Evolutionary conservation across 35 echinoderm and acorn worm species (phyloP).

Genomic region (Strongylocentrotus purpuratus): DNA sequence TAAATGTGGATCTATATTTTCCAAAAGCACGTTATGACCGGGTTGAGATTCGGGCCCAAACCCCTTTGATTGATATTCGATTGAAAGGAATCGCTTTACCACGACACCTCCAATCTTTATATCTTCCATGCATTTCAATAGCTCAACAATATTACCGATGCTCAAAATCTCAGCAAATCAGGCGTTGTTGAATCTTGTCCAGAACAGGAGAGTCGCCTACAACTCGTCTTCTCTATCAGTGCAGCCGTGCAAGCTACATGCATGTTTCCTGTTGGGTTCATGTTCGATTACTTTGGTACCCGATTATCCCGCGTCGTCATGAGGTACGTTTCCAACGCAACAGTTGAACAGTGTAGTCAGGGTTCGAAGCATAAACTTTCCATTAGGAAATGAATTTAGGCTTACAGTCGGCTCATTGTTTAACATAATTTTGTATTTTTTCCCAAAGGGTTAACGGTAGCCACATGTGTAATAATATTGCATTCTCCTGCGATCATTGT

Average conservation of each 20-base stretch:
- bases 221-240: slow-evolving; percentile 45
- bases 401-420: too few species aligned
- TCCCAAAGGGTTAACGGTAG: too few species aligned
- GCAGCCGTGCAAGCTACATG: background rate
- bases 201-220: slow-evolving; percentile 46
- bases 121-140: background rate
- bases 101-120: too few species aligned
- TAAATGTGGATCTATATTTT: too few species aligned
- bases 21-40: too few species aligned
- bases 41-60: too few species aligned
- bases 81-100: too few species aligned
- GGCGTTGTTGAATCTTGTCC: background rate
- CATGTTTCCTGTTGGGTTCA: slow-evolving; percentile 49
- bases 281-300: slow-evolving; percentile 50
- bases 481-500: too few species aligned
- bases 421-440: too few species aligned
- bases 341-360: background rate
- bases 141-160: background rate
- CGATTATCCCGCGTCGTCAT: slow-evolving; percentile 5
- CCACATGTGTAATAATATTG: too few species aligned
- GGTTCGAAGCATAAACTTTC: background rate
- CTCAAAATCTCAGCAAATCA: background rate
- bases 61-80: too few species aligned
- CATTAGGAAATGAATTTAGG: too few species aligned
- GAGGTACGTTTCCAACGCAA: background rate